Evolutionary conservation across 2,113 vertebrate species (phyloP).

Genomic region (Calidris pugnax): DNA sequence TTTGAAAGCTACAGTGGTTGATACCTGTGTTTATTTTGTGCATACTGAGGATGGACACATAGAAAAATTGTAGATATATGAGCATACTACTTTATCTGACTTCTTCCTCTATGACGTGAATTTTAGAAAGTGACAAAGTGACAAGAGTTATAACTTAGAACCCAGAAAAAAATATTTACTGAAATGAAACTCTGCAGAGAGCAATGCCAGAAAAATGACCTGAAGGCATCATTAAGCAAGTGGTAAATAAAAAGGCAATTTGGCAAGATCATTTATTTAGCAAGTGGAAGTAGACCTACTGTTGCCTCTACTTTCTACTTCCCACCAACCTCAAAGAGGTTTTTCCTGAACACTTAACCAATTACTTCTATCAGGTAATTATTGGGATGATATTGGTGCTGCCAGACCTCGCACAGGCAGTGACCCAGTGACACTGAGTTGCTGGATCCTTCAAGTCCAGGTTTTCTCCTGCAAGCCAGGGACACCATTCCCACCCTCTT

Average conservation of each 20-base stretch:
- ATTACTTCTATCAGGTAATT: not conserved
- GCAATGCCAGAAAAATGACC: not conserved
- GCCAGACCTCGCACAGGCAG: not conserved
- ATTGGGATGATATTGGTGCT: not conserved
- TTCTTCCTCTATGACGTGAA: not conserved
- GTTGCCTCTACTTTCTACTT: not conserved
- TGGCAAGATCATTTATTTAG: not conserved
- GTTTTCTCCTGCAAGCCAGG: not conserved
- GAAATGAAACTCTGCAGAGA: not conserved
- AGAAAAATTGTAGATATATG: not conserved
- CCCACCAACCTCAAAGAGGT: not conserved
- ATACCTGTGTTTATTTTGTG: not conserved
- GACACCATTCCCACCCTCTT: not conserved
- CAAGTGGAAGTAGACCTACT: not conserved
- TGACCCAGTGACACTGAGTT: not conserved
- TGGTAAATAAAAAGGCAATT: not conserved
- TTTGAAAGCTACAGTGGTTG: not conserved
- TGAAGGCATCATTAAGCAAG: not conserved
- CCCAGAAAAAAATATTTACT: not conserved
- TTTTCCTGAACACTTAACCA: not conserved
- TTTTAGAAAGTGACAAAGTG: not conserved
- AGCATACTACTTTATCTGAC: not conserved
- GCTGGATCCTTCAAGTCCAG: not conserved
- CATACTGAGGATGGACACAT: not conserved
- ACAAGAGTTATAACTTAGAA: not conserved